A percentile compares a stretch with the other conserved stretches of the same genome.
Conservation (phyloP, 2,797 vertebrate genomes). For the Neopelma chrysocephalum region DNA sequence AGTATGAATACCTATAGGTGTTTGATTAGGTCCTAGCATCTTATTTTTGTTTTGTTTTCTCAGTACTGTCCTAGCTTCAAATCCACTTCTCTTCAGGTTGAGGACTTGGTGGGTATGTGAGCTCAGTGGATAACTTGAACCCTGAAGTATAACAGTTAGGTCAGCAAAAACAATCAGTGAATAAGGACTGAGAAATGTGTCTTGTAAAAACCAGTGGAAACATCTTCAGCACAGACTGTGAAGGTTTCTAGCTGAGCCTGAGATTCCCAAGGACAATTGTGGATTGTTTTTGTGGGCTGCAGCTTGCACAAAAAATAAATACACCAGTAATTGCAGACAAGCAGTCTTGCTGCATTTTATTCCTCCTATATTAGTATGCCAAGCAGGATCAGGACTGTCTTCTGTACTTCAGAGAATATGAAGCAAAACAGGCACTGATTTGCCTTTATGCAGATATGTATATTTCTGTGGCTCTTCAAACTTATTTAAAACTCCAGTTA, state of each 20-base stretch:
- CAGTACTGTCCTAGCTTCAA: neutral
- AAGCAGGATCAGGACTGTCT: neutral
- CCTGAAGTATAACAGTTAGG: neutral
- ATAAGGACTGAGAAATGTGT: neutral
- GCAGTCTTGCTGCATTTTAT: neutral
- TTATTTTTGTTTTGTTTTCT: neutral
- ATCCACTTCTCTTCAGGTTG: neutral
- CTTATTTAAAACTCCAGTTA: neutral
- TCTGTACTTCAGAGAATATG: neutral
- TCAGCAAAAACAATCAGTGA: neutral
- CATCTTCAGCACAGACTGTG: neutral
- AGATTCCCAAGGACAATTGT: neutral
- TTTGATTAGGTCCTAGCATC: neutral
- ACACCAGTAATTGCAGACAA: neutral
- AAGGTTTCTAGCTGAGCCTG: neutral
- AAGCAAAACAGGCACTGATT: neutral
- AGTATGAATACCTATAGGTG: neutral
- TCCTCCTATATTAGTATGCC: neutral
- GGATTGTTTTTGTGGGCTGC: neutral
- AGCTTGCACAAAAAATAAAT: neutral
- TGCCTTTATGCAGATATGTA: neutral
- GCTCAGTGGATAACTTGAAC: neutral
- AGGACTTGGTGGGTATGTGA: rapidly evolving
- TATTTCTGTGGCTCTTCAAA: neutral
- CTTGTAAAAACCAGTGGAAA: neutral